Conservation (phyloP, 2,113 vertebrate species). For the Silurus glanis region DNA sequence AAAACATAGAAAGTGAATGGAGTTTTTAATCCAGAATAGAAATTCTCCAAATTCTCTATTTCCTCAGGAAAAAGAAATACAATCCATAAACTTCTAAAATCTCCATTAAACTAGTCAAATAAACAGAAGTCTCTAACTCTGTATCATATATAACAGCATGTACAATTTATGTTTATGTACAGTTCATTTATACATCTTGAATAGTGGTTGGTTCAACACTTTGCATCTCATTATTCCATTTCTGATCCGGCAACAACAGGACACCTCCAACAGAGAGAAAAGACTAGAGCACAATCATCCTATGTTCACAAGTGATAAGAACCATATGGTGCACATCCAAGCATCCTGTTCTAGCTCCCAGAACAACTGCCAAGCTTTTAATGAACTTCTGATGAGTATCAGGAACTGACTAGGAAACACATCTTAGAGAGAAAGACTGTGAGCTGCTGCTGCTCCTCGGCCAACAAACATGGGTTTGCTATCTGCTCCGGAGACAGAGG, state of each 20-base stretch:
- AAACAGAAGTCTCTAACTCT: not conserved
- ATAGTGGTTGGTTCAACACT: not conserved
- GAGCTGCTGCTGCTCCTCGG: not conserved
- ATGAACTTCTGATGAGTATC: slow-evolving; percentile 54
- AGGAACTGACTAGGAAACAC: slow-evolving; percentile 33
- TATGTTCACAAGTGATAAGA: slow-evolving; percentile 39
- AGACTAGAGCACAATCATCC: slow-evolving; percentile 34
- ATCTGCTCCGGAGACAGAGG: not conserved
- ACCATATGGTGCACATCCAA: slow-evolving; percentile 39
- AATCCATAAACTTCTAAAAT: not conserved
- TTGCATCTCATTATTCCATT: slow-evolving; percentile 16
- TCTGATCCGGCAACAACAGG: slow-evolving; percentile 22
- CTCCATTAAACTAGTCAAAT: not conserved
- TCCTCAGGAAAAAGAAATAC: not conserved
- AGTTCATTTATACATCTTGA: not conserved
- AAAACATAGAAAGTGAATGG: not conserved
- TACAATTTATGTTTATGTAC: not conserved
- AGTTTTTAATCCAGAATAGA: not conserved
- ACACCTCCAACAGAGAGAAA: slow-evolving; percentile 34
- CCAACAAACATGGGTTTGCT: slow-evolving; percentile 14
- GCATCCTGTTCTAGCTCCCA: slow-evolving; percentile 2
- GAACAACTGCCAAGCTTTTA: slow-evolving; percentile 36
- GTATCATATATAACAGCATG: not conserved
- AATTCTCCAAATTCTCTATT: not conserved
- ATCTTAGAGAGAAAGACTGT: not conserved